Percentiles rank a stretch among this genome's conserved stretches.
Evolutionary conservation across 2,113 vertebrate genomes (phyloP).

Genomic region (Mormyrus lacerda): DNA sequence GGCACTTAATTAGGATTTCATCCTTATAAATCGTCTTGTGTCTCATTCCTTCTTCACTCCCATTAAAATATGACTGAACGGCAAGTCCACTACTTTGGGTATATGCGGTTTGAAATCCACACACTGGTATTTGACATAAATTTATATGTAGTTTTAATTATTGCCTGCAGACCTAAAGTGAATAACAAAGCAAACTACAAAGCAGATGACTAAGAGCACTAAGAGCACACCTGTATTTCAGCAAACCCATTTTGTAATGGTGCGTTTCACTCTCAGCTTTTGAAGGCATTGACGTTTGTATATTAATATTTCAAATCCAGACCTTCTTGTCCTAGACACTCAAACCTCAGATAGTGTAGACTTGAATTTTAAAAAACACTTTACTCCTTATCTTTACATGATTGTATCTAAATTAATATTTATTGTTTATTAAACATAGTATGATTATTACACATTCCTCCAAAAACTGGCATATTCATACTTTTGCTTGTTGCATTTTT

Average conservation of each 20-base stretch:
- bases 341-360: not conserved
- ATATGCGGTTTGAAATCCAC: not conserved
- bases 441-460: not conserved
- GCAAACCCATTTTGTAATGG: not conserved
- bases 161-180: not conserved
- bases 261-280: not conserved
- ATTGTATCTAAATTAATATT: slow-evolving; percentile 18
- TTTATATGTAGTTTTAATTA: not conserved
- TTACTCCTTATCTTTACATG: slow-evolving; percentile 18
- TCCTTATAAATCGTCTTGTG: not conserved
- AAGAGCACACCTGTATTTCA: not conserved
- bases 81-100: not conserved
- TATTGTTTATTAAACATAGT: not conserved
- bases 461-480: not conserved
- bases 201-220: not conserved
- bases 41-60: not conserved
- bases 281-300: not conserved
- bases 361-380: slow-evolving; percentile 16
- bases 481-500: not conserved
- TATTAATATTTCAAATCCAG: not conserved
- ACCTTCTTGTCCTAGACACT: not conserved
- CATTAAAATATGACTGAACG: not conserved
- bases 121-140: not conserved
- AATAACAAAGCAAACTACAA: not conserved
- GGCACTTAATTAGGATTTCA: not conserved